phyloP scores from a whole-genome alignment of 2,113 vertebrate species.

The western clawed frog (Xenopus tropicalis) region DNA sequence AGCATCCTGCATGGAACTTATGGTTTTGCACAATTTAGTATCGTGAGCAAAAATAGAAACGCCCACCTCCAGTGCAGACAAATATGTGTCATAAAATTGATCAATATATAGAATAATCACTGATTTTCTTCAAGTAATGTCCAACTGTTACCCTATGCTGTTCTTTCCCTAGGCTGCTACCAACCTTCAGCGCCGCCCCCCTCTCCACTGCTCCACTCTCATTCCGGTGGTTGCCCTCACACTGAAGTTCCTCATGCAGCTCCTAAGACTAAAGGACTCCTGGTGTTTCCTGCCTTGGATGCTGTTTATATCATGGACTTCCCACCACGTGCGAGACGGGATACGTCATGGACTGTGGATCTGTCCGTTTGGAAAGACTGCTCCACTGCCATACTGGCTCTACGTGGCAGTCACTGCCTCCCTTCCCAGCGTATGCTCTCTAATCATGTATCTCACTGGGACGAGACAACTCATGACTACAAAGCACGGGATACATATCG shows the following conservation, averaged over 20 bases:
- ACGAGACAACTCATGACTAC: slow-evolving; percentile 86
- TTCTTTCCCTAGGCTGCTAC: slow-evolving; percentile 74
- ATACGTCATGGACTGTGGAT: slow-evolving; percentile 90
- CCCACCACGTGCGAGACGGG: slow-evolving; percentile 89
- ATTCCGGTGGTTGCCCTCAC: slow-evolving; percentile 79
- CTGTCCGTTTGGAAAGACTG: slow-evolving; percentile 88
- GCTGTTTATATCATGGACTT: slow-evolving; percentile 88
- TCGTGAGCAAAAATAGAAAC: too few species aligned
- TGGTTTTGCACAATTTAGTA: too few species aligned
- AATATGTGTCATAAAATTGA: too few species aligned
- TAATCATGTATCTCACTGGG: slow-evolving; percentile 90
- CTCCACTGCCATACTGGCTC: slow-evolving; percentile 88
- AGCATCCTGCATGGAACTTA: too few species aligned
- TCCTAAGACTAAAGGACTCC: slow-evolving; percentile 83
- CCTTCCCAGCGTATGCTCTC: slow-evolving; percentile 87
- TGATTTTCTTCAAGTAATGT: too few species aligned
- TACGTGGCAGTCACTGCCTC: slow-evolving; percentile 86
- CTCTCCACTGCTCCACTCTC: slow-evolving; percentile 89
- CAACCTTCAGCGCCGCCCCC: slow-evolving; percentile 80
- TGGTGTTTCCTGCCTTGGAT: slow-evolving; percentile 97
- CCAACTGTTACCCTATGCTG: neutral
- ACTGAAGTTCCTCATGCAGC: slow-evolving; percentile 80
- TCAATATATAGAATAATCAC: too few species aligned
- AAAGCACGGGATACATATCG: slow-evolving; percentile 84
- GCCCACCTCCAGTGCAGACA: too few species aligned